phyloP scores from a whole-genome alignment of 2,113 vertebrate genomes.

The Nothoprocta pentlandii region DNA sequence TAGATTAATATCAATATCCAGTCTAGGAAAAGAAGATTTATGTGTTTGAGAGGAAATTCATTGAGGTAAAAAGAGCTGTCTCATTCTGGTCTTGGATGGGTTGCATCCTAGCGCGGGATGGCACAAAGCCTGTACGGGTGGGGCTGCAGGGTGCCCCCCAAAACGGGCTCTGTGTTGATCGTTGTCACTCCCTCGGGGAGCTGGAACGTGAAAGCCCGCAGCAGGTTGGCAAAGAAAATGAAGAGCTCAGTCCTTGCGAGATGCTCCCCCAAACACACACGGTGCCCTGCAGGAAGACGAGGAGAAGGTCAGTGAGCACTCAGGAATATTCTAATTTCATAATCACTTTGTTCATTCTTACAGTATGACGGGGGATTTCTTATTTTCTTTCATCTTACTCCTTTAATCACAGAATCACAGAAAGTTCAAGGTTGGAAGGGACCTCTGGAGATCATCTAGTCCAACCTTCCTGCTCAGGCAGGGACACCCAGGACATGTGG shows the following conservation, averaged over 20 bases:
- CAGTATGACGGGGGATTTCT: background rate
- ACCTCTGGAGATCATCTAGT: too few species aligned
- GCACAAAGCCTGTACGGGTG: conserved; percentile 3
- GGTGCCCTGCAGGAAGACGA: conserved; percentile 38
- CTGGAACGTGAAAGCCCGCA: conserved; percentile 18
- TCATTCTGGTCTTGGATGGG: background rate
- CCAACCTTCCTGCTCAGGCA: too few species aligned
- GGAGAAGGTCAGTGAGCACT: background rate
- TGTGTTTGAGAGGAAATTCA: background rate
- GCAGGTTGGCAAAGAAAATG: conserved; percentile 59
- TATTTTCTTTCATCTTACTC: background rate
- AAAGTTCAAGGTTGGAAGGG: too few species aligned
- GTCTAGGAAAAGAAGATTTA: background rate
- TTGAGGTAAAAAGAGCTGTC: background rate
- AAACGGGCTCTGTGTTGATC: background rate
- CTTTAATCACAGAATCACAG: background rate
- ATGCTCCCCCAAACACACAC: conserved; percentile 60
- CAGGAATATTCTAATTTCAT: background rate
- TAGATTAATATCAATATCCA: background rate
- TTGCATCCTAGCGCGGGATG: background rate
- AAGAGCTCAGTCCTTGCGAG: conserved; percentile 57
- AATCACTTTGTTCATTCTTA: background rate
- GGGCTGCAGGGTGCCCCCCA: conserved; percentile 16
- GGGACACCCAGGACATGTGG: too few species aligned
- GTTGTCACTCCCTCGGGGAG: background rate